A percentile compares a stretch with the other conserved stretches of the same genome.
Evolutionary conservation across 2,113 vertebrate species (phyloP).

Genomic region (Colinus virginianus): DNA sequence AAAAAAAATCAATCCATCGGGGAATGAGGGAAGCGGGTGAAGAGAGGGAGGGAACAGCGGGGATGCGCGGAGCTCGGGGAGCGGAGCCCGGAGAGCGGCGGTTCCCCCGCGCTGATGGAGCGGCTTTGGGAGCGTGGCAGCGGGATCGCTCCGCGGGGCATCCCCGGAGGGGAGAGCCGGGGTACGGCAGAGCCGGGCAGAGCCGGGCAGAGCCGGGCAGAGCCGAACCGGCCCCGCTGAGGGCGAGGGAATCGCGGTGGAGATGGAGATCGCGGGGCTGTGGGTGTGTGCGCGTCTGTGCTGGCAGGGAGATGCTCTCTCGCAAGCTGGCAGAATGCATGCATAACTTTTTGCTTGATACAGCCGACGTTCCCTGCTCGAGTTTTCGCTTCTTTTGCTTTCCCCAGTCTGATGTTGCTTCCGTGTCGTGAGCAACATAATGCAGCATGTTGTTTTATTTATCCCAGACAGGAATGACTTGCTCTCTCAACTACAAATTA

Average conservation of each 20-base stretch:
- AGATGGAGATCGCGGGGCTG: neutral
- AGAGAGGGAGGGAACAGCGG: neutral
- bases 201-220: neutral
- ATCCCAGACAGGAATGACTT: conserved; percentile 63
- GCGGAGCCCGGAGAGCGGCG: neutral
- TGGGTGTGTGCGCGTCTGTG: neutral
- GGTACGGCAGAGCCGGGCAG: neutral
- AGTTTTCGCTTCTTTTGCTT: neutral
- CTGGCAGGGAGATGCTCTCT: neutral
- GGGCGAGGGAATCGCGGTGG: neutral
- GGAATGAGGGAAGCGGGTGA: neutral
- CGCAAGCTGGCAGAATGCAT: neutral
- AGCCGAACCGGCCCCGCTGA: neutral
- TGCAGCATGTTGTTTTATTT: conserved; percentile 71
- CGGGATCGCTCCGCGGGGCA: neutral
- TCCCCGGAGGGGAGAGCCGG: neutral
- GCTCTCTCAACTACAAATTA: conserved; percentile 64
- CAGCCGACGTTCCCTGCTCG: neutral
- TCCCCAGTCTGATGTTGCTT: neutral
- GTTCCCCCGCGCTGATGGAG: neutral
- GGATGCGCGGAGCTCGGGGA: neutral
- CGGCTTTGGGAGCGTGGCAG: too few species aligned
- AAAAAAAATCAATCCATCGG: too few species aligned
- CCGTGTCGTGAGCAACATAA: conserved; percentile 21
- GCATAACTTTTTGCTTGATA: conserved; percentile 54